Percentiles rank a stretch among this genome's conserved stretches.
phyloP scores from a whole-genome alignment of 53 echinoderm and acorn worm species.

The Echinarachnius parma region DNA sequence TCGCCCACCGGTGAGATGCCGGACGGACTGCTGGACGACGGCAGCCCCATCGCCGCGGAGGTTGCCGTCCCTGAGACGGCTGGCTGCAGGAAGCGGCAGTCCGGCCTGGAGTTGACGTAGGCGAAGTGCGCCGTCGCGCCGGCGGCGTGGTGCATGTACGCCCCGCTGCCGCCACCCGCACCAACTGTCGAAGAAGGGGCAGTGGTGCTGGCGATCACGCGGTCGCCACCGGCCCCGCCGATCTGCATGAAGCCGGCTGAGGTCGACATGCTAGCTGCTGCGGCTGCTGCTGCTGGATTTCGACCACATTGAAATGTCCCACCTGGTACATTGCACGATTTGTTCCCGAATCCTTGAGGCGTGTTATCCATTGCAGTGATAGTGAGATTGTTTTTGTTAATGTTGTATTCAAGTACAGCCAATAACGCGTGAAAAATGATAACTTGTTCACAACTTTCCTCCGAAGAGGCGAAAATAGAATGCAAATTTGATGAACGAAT shows the following conservation, averaged over 20 bases:
- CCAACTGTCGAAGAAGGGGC: slow-evolving; percentile 6
- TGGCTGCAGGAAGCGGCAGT: slow-evolving; percentile 57
- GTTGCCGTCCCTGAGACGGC: slow-evolving; percentile 38
- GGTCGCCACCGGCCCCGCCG: slow-evolving; percentile 26
- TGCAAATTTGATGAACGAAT: too few species aligned
- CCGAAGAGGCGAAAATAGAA: too few species aligned
- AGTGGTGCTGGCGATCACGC: slow-evolving; percentile 5
- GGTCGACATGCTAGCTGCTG: slow-evolving; percentile 26
- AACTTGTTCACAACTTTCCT: too few species aligned
- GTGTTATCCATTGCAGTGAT: slow-evolving; percentile 47
- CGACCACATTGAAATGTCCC: slow-evolving; percentile 42
- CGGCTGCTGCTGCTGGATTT: slow-evolving; percentile 31
- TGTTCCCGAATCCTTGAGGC: slow-evolving; percentile 37
- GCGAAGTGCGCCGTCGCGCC: slow-evolving; percentile 39
- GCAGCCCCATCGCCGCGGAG: not conserved
- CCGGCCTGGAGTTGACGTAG: slow-evolving; percentile 49
- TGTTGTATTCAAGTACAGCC: too few species aligned
- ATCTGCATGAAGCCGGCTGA: slow-evolving; percentile 38
- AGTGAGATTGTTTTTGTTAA: too few species aligned
- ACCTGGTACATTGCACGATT: slow-evolving; percentile 36
- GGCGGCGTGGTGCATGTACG: not conserved
- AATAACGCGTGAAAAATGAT: too few species aligned
- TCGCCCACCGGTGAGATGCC: slow-evolving; percentile 33
- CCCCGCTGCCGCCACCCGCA: slow-evolving; percentile 17
- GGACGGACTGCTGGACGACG: slow-evolving; percentile 40